Evolutionary conservation across 53 echinoderm and acorn worm genomes (phyloP).

Genomic region (Hippasteria phrygiana): DNA sequence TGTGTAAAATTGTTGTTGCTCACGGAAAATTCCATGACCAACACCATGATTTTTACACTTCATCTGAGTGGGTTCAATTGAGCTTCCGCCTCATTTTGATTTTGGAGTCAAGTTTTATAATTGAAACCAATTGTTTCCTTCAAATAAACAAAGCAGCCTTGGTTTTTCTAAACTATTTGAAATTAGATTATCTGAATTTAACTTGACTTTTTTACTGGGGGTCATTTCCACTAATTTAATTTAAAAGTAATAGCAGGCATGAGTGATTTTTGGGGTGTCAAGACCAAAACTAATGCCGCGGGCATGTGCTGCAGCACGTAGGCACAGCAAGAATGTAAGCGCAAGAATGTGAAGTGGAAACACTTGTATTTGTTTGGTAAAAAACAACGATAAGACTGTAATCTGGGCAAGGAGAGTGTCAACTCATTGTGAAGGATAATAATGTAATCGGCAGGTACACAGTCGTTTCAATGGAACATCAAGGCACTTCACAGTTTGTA

Average conservation of each 20-base stretch:
- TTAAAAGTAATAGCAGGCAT: constrained; percentile 1
- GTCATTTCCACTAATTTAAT: constrained; percentile 32
- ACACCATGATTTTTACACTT: too few species aligned
- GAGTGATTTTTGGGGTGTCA: neutral
- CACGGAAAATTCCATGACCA: too few species aligned
- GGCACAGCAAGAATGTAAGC: neutral
- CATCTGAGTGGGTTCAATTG: too few species aligned
- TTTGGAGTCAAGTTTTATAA: too few species aligned
- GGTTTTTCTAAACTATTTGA: neutral
- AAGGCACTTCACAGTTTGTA: too few species aligned
- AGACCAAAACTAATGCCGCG: neutral
- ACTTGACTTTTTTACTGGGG: neutral
- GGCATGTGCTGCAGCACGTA: neutral
- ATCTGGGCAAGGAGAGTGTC: too few species aligned
- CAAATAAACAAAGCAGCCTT: neutral
- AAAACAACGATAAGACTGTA: too few species aligned
- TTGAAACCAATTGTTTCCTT: too few species aligned
- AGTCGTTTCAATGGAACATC: too few species aligned
- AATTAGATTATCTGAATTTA: neutral
- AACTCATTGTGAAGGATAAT: neutral
- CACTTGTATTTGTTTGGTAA: neutral
- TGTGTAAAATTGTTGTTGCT: too few species aligned
- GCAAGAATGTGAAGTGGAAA: neutral
- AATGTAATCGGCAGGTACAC: neutral
- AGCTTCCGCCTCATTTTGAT: too few species aligned